Conservation (phyloP, 2,797 vertebrate genomes). For the Sciurus vulgaris region DNA sequence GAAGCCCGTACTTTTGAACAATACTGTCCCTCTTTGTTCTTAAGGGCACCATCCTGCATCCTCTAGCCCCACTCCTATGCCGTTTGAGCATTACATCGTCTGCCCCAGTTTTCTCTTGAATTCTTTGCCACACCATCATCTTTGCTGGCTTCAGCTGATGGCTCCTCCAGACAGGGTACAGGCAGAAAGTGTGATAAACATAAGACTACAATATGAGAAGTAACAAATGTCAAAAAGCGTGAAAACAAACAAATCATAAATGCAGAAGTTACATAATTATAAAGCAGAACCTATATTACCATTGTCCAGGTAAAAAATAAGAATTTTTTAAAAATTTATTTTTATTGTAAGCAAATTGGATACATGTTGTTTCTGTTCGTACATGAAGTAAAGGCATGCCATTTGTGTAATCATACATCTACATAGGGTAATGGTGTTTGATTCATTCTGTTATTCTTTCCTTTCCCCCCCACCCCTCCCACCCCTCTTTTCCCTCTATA, state of each 20-base stretch:
- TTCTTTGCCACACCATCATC: not conserved
- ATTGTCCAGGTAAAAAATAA: not conserved
- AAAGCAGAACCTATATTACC: not conserved
- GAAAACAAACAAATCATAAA: not conserved
- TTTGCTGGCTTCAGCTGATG: not conserved
- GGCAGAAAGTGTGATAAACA: not conserved
- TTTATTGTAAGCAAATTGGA: too few relatives aligned
- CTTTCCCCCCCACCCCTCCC: too few relatives aligned
- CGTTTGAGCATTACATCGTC: not conserved
- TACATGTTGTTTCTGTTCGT: too few relatives aligned
- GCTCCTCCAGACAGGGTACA: not conserved
- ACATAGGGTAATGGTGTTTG: too few relatives aligned
- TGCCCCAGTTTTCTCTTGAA: not conserved
- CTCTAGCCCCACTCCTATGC: not conserved
- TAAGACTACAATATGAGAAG: not conserved
- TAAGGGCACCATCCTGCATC: not conserved
- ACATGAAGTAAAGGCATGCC: too few relatives aligned
- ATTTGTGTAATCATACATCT: too few relatives aligned
- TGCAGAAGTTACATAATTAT: not conserved
- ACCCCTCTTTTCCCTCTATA: too few relatives aligned
- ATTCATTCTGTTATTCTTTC: too few relatives aligned
- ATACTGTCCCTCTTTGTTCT: not conserved
- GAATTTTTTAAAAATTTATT: not conserved
- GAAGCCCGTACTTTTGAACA: not conserved
- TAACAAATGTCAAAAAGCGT: not conserved